These are phyloP conservation scores for Bubalus kerabau DNA, from an alignment of 2,113 vertebrate genomes.

Conservation along the genomic window DNA sequence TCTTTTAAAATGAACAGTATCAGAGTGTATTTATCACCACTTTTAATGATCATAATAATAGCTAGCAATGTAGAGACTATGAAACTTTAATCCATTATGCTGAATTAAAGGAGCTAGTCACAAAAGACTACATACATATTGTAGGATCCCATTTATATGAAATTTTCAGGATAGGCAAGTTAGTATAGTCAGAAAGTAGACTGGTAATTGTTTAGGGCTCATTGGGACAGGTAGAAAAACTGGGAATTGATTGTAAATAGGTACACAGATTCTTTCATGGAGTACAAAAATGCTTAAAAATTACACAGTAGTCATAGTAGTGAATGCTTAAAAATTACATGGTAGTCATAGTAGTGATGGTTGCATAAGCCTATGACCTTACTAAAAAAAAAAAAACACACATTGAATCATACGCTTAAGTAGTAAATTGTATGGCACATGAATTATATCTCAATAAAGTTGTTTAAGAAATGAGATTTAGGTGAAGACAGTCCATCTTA, in stretches of 20 bases:
- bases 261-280: neutral
- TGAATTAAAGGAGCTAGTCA: neutral
- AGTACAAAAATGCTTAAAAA: neutral
- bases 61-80: neutral
- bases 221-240: neutral
- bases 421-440: neutral
- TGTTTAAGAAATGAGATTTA: neutral
- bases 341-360: neutral
- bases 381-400: neutral
- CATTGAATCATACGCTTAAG: neutral
- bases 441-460: neutral
- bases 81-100: neutral
- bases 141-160: neutral
- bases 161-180: neutral
- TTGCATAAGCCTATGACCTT: neutral
- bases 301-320: neutral
- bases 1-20: neutral
- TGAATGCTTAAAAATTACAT: neutral
- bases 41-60: neutral
- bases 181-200: neutral
- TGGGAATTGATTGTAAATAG: neutral
- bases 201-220: neutral
- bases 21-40: neutral
- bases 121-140: neutral
- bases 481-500: neutral